phyloP scores from a whole-genome alignment of 1,140 invertebrate genomes.

The Neodiprion fabricii region DNA sequence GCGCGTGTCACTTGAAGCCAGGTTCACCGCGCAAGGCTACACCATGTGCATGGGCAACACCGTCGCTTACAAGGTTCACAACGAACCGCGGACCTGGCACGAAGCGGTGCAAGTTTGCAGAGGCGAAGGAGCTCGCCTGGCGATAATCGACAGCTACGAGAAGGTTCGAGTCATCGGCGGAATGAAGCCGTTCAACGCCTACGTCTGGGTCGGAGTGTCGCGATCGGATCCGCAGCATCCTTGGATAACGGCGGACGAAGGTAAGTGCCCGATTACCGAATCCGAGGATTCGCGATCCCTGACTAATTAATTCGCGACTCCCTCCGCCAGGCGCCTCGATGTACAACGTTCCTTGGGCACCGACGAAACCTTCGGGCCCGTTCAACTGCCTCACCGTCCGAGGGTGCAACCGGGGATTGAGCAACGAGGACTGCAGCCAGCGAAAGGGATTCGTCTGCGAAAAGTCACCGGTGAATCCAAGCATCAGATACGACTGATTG shows the following conservation, averaged over 20 bases:
- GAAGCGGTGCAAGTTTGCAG: not conserved
- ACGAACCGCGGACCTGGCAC: not conserved
- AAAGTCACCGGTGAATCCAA: not conserved
- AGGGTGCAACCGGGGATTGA: not conserved
- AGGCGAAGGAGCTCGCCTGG: not conserved
- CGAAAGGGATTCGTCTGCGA: not conserved
- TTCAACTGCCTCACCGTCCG: not conserved
- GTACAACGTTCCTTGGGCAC: not conserved
- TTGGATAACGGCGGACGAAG: not conserved
- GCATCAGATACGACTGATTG: not conserved
- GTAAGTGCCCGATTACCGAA: not conserved
- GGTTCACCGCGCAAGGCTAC: not conserved
- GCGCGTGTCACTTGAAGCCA: not conserved
- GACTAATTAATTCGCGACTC: not conserved
- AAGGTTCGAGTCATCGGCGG: not conserved
- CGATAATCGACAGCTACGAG: not conserved
- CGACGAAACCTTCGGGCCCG: not conserved
- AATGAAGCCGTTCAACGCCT: not conserved
- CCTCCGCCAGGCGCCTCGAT: too few species aligned
- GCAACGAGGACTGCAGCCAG: not conserved
- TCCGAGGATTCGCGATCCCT: not conserved
- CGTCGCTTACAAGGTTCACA: not conserved
- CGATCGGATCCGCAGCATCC: not conserved
- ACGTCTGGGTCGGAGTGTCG: not conserved
- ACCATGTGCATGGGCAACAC: not conserved